Conservation (phyloP, 2,888 invertebrate genomes). For the Euzophera pinguis region DNA sequence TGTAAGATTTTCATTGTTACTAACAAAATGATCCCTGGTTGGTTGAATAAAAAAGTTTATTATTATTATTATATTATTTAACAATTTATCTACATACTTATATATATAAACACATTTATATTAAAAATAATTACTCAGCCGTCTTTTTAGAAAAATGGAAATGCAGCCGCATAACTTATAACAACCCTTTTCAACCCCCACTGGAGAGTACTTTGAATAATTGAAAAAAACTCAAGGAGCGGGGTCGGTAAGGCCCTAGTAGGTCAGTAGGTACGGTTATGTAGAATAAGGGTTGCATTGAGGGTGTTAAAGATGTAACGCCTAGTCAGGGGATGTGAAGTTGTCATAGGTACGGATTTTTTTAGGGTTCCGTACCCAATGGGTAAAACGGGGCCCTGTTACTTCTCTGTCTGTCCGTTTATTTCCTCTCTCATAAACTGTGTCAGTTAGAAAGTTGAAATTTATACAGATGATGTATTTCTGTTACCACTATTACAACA, state of each 20-base stretch:
- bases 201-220: conserved; percentile 67
- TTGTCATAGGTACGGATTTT: conserved; percentile 4
- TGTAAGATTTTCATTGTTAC: no score
- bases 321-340: conserved; percentile 33
- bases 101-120: background rate
- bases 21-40: no score
- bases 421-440: no score
- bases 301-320: conserved; percentile 54
- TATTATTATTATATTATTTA: no score
- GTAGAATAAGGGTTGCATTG: conserved; percentile 35
- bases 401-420: no score
- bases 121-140: background rate
- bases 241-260: conserved; percentile 43
- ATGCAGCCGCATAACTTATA: conserved; percentile 12
- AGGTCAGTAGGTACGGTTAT: conserved; percentile 52
- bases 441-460: no score
- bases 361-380: no score
- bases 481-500: no score
- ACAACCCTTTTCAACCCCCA: conserved; percentile 26
- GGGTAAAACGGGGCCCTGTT: no score
- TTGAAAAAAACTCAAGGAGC: conserved; percentile 61
- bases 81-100: background rate
- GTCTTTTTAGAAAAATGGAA: background rate
- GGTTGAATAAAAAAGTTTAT: no score
- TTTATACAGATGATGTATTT: no score